Evolutionary conservation across 2,113 vertebrate species (phyloP).

Genomic region (Silurus meridionalis): DNA sequence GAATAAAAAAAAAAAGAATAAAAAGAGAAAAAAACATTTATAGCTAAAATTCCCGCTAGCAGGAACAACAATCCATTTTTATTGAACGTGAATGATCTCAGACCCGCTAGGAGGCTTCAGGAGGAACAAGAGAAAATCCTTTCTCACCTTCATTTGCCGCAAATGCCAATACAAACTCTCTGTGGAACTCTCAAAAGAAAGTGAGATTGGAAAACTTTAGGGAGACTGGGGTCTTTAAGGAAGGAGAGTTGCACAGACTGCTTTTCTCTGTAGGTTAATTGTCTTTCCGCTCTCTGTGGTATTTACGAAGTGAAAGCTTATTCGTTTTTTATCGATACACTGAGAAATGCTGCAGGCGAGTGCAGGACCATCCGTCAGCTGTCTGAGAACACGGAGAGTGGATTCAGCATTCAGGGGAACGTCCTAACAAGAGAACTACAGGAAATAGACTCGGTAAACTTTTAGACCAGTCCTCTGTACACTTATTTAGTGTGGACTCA

Average conservation of each 20-base stretch:
- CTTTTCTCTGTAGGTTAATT: neutral
- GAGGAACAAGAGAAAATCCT: neutral
- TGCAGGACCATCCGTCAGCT: slow-evolving; percentile 34
- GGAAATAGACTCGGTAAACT: neutral
- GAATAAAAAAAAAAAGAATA: neutral
- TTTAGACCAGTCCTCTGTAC: neutral
- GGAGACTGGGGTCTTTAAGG: neutral
- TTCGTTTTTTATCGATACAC: slow-evolving; percentile 59
- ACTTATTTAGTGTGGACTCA: slow-evolving; percentile 10
- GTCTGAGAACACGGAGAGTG: neutral
- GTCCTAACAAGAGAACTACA: neutral
- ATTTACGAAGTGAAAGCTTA: slow-evolving; percentile 53
- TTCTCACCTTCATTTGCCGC: neutral
- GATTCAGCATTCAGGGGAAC: slow-evolving; percentile 11
- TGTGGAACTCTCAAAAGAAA: neutral
- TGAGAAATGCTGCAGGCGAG: slow-evolving; percentile 25
- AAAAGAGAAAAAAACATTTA: neutral
- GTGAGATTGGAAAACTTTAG: slow-evolving; percentile 1
- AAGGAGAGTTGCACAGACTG: neutral
- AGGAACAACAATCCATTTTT: neutral
- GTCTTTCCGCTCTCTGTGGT: slow-evolving; percentile 36
- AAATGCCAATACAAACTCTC: slow-evolving; percentile 34
- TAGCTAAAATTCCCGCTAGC: neutral
- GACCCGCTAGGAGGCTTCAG: neutral
- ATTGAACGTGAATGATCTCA: neutral